Base-by-base conservation (phyloP, 2,888 invertebrate genomes). In the Lithophane leautieri region DNA sequence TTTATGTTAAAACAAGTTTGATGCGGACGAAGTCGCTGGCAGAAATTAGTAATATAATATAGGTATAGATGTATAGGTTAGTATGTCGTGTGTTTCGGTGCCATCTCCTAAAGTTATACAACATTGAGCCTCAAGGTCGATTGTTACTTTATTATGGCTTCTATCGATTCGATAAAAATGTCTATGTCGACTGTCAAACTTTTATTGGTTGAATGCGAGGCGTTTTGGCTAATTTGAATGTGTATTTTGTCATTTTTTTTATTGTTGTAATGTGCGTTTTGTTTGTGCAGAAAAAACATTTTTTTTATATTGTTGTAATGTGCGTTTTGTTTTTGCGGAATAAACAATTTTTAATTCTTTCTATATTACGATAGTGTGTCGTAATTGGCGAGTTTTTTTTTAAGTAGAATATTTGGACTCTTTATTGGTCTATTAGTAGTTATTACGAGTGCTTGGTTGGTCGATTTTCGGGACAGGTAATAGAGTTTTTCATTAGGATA, bases 101-200 rank as follows among this genome's bases (percentile, higher is more conserved):
- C 34, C 70, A 72, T 70, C 70, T 34, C 25, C 25, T n/a, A 8
- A 44, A 28, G 12, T 70, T 19, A 58, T 54, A 40, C n/a, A 61
- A 47, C 66, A 52, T 54, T 76, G 75, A 22, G 11, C 0, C 19
- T 4, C 75, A 66, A 76, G 73, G 73, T 44, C 44, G n/a, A 0
- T 14, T 25, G 14, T 52, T 61, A 19, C n/a, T 61, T 16, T 50
- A 28, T 14, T 14, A 28, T 44, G 8, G 6, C 44, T 54, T 47
- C 44, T 72, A 73, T 58, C 56, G 34, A 68, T 16, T 25, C 25
- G 44, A 56, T 69, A 25, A 69, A 68, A 34, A 50, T 68, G 4
- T 19, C 50, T 50, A n/a, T n/a, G n/a, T n/a, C n/a, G n/a, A n/a
- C n/a, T n/a, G n/a, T n/a, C n/a, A n/a, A n/a, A n/a, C n/a, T n/a